Percentiles rank a stretch among this genome's conserved stretches.
Conservation (phyloP, 2,888 invertebrate species). For the Acanthosepion pharaonis region DNA sequence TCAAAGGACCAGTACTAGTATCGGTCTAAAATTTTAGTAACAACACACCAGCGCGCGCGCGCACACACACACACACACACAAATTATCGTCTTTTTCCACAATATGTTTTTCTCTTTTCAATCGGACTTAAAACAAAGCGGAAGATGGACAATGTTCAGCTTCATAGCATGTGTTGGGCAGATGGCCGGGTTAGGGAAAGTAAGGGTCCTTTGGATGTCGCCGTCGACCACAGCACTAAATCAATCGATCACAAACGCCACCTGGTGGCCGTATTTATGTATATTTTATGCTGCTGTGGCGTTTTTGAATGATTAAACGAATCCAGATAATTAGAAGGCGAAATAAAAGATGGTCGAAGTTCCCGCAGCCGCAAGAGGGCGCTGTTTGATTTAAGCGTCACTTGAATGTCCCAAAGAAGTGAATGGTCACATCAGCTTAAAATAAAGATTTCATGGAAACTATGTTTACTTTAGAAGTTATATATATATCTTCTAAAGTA, state of each 20-base stretch:
- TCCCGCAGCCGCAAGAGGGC: background rate
- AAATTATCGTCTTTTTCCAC: background rate
- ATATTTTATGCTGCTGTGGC: background rate
- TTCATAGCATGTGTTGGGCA: background rate
- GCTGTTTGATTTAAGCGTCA: background rate
- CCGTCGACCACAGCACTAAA: background rate
- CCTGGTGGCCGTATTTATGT: background rate
- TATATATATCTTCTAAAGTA: no score
- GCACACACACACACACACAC: no score
- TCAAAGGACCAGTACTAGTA: no score
- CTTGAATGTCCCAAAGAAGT: background rate
- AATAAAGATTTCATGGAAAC: no score
- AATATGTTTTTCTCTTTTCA: background rate
- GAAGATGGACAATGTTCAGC: background rate
- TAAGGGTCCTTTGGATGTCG: background rate
- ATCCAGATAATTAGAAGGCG: conserved; percentile 33
- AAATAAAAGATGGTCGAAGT: background rate
- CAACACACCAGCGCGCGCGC: no score
- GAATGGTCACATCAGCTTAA: background rate
- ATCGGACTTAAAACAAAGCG: background rate
- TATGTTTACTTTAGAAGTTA: no score
- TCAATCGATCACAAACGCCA: background rate
- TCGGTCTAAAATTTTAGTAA: no score
- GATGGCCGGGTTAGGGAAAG: background rate
- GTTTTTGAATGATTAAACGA: background rate